These are phyloP conservation scores for Oryzias melastigma DNA, from an alignment of 2,113 vertebrate genomes.

Conservation along the genomic window DNA sequence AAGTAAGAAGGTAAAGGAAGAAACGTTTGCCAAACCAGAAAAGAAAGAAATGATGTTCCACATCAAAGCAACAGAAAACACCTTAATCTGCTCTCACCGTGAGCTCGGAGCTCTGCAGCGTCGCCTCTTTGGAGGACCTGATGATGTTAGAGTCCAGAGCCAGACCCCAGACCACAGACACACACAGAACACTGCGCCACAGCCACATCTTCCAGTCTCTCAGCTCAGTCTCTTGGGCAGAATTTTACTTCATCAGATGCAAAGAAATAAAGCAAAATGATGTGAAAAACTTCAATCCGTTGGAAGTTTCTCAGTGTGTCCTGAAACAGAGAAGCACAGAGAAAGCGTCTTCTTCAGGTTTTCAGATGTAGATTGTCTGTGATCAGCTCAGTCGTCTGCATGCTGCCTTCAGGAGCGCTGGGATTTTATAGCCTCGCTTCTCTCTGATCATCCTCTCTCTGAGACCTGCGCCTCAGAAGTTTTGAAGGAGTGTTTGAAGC, in stretches of 20 bases:
- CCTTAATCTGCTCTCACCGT: conserved; percentile 26
- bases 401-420: conserved; percentile 37
- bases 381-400: background rate
- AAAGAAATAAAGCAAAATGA: background rate
- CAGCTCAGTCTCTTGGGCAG: background rate
- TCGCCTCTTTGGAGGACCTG: conserved; percentile 63
- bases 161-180: conserved; percentile 46
- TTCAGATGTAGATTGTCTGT: background rate
- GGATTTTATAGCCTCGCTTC: conserved; percentile 36
- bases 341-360: background rate
- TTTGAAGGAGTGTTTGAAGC: conserved; percentile 50
- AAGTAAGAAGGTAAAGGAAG: too few relatives aligned
- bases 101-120: conserved; percentile 16
- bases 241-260: too few relatives aligned
- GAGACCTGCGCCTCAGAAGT: conserved; percentile 38
- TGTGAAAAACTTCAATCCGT: background rate
- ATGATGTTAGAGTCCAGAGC: conserved; percentile 75
- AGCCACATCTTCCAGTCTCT: conserved; percentile 24
- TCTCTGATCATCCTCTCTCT: conserved; percentile 40
- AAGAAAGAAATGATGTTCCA: background rate
- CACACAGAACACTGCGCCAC: conserved; percentile 44
- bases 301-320: background rate
- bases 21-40: too few relatives aligned
- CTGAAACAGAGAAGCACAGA: background rate
- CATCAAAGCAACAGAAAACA: background rate